Conservation (phyloP, 2,797 vertebrate genomes). For the Rousettus madagascariensis region DNA sequence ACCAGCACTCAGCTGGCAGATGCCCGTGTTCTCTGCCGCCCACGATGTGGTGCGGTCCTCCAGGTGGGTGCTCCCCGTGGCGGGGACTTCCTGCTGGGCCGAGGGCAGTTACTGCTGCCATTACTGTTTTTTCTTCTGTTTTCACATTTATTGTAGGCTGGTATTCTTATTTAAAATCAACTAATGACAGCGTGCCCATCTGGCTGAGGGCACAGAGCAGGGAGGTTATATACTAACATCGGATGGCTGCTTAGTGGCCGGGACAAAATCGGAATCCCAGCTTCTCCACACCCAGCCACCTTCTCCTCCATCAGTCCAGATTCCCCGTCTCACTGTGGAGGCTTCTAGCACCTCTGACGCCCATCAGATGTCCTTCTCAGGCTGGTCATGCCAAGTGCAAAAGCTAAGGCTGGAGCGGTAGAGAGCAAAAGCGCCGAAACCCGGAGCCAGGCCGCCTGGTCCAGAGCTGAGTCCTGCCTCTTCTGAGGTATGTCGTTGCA, state of each 20-base stretch:
- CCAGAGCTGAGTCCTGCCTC: neutral
- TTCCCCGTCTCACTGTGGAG: neutral
- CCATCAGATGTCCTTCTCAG: neutral
- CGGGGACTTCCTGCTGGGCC: neutral
- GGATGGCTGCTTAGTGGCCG: neutral
- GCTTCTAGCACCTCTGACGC: neutral
- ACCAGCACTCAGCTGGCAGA: neutral
- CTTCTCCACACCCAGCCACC: neutral
- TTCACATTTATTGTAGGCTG: neutral
- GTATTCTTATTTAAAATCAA: neutral
- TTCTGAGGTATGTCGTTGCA: neutral
- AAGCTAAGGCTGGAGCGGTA: accelerated
- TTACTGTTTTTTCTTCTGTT: neutral
- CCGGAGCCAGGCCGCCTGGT: neutral
- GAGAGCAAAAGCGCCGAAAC: neutral
- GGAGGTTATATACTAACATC: neutral
- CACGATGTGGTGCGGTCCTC: accelerated
- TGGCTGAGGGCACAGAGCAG: neutral
- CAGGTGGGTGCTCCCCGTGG: neutral
- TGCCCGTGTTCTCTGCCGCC: accelerated
- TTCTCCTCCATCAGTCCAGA: neutral
- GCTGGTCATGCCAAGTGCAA: neutral
- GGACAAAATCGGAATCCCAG: neutral
- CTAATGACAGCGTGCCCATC: neutral
- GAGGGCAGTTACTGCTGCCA: too few species aligned